These are phyloP conservation scores for Drosophila eohydei DNA, from an alignment of 2,888 invertebrate species.

Conservation along the genomic window DNA sequence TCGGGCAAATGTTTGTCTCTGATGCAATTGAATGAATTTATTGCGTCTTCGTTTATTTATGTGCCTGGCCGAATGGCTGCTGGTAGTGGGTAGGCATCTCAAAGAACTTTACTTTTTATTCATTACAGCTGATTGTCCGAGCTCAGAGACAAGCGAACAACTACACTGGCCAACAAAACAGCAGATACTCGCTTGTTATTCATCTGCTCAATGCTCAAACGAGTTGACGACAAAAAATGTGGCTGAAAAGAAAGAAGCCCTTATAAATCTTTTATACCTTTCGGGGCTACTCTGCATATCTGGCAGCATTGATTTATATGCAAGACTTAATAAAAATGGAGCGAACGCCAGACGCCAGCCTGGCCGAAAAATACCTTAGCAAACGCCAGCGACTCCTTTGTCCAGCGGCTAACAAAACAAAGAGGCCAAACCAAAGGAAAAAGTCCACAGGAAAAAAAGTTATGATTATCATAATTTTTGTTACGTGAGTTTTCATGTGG, in stretches of 20 bases:
- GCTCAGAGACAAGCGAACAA: not conserved
- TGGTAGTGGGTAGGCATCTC: constrained; percentile 26
- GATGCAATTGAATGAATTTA: constrained; percentile 72
- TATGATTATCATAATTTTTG: constrained; percentile 84
- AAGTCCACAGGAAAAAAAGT: constrained; percentile 54
- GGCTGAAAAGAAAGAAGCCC: constrained; percentile 18
- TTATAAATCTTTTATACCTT: constrained; percentile 83
- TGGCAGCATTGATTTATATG: constrained; percentile 82
- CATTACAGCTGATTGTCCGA: constrained; percentile 1
- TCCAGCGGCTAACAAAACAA: constrained; percentile 68
- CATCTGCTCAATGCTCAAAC: constrained; percentile 53
- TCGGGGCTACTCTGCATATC: constrained; percentile 75
- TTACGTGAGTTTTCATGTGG: constrained; percentile 83
- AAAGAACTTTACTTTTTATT: constrained; percentile 1
- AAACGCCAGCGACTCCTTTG: constrained; percentile 51
- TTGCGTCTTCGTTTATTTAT: constrained; percentile 58
- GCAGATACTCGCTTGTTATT: constrained; percentile 18
- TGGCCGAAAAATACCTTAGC: constrained; percentile 68
- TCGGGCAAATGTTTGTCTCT: constrained; percentile 57
- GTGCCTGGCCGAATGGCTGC: constrained; percentile 7
- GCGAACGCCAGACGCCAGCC: constrained; percentile 66
- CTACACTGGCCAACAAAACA: not conserved
- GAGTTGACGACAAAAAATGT: constrained; percentile 29
- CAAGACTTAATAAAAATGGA: constrained; percentile 80
- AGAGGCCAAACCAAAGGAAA: constrained; percentile 18